Conservation (phyloP, 2,888 invertebrate species). For the Orthosia gothica region DNA sequence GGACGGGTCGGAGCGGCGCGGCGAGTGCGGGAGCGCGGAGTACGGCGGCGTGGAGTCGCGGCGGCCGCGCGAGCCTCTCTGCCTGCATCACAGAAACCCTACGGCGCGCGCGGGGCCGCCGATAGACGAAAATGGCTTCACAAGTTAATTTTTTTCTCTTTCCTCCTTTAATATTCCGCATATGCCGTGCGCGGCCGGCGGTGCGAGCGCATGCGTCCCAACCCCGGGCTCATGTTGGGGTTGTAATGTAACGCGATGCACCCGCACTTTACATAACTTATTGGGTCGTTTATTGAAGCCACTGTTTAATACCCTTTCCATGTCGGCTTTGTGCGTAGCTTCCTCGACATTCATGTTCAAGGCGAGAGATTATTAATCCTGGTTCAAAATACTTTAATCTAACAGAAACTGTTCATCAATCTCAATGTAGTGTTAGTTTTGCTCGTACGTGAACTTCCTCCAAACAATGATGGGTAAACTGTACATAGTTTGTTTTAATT, state of each 20-base stretch:
- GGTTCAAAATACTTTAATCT: conserved; percentile 81
- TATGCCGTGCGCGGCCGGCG: conserved; percentile 89
- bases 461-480: conserved; percentile 47
- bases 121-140: conserved; percentile 92
- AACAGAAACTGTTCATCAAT: conserved; percentile 83
- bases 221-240: conserved; percentile 84
- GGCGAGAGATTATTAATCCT: conserved; percentile 85
- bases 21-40: conserved; percentile 43
- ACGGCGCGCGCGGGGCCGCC: conserved; percentile 86
- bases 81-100: conserved; percentile 84
- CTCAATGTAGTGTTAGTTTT: conserved; percentile 75
- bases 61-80: conserved; percentile 86
- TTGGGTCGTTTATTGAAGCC: conserved; percentile 90
- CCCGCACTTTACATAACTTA: conserved; percentile 91
- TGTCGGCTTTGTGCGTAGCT: conserved; percentile 88
- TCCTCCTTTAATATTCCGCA: conserved; percentile 92
- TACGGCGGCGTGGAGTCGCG: conserved; percentile 78
- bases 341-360: conserved; percentile 78
- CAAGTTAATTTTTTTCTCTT: conserved; percentile 92
- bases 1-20: conserved; percentile 77
- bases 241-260: conserved; percentile 90
- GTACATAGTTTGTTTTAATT: conserved; percentile 61
- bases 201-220: conserved; percentile 90
- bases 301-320: conserved; percentile 89
- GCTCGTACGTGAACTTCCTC: conserved; percentile 63